Evolutionary conservation across 2,113 vertebrate species (phyloP).

Genomic region (Malaclemys terrapin): DNA sequence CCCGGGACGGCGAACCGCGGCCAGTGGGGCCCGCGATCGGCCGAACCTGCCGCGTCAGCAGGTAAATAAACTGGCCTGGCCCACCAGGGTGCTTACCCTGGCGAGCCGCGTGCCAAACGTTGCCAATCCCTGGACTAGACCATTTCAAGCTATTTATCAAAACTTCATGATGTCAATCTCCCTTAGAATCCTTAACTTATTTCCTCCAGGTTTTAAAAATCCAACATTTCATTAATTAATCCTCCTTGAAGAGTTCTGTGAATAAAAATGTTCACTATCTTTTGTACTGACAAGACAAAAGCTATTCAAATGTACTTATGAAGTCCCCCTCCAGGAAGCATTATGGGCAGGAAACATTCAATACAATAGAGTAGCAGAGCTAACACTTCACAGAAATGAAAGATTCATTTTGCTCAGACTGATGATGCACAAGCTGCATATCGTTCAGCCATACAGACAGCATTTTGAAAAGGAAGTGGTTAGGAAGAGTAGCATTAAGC

Average conservation of each 20-base stretch:
- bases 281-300: not conserved
- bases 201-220: not conserved
- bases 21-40: no score
- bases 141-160: not conserved
- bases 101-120: no score
- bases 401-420: constrained; percentile 22
- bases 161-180: not conserved
- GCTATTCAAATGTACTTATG: not conserved
- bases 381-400: constrained; percentile 7
- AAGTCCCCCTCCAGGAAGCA: not conserved
- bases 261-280: not conserved
- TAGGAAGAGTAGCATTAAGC: not conserved
- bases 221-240: not conserved
- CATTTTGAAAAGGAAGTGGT: not conserved
- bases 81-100: no score
- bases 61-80: no score
- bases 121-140: not conserved
- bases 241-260: not conserved
- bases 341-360: constrained; percentile 6
- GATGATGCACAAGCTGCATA: not conserved
- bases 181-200: not conserved
- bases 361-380: not conserved
- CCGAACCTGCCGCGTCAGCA: no score
- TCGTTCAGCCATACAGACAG: not conserved
- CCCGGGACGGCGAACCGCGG: no score